Base-by-base conservation (phyloP, 2,888 invertebrate genomes). In the Protodeltote pygarga region DNA sequence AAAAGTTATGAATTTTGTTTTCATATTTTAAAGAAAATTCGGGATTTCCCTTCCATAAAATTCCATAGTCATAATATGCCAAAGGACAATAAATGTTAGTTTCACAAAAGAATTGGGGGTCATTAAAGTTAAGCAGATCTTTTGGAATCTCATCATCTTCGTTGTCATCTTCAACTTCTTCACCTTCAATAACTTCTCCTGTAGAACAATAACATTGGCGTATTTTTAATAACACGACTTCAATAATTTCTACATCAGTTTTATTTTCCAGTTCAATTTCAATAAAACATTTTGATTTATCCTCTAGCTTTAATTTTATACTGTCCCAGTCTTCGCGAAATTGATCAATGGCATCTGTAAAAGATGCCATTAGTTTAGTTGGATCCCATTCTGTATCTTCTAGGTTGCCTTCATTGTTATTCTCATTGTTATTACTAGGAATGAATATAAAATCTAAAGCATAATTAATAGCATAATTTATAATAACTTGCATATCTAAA, bases 71-170 rank as follows among this genome's bases (percentile, higher is more conserved):
- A 41, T 82, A 79, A 67, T 91, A 93, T n/a, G 93, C 85, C 19
- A 95, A 89, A 0, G 95, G 95, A 69, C 95, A 95, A 66, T 92
- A 95, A 61, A 87, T 66, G 52, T 83, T 85, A 1, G 93, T 94
- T 73, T 94, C 93, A n/a, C 95, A 93, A 41, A 93, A 87, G 46
- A 82, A 82, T 35, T 87, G 74, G 24, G 77, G 44, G 37, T 82
- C 75, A 58, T 89, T 90, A 50, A 74, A 75, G 2, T 60, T 76
- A 11, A 83, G 48, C 14, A 73, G 48, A 61, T 89, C 78, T 64
- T 80, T 80, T 19, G 67, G 37, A 1, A 24, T 40, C 17, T 74
- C 73, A 23, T 77, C 65, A 42, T 77, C 65, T 51, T 81, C 84
- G 13, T 78, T 63, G 42, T 82, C 84, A 16, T 77, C 79, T 23